These are phyloP conservation scores for Scaptomyza caliginosa DNA, from an alignment of 2,888 invertebrate genomes.

Conservation along the genomic window DNA sequence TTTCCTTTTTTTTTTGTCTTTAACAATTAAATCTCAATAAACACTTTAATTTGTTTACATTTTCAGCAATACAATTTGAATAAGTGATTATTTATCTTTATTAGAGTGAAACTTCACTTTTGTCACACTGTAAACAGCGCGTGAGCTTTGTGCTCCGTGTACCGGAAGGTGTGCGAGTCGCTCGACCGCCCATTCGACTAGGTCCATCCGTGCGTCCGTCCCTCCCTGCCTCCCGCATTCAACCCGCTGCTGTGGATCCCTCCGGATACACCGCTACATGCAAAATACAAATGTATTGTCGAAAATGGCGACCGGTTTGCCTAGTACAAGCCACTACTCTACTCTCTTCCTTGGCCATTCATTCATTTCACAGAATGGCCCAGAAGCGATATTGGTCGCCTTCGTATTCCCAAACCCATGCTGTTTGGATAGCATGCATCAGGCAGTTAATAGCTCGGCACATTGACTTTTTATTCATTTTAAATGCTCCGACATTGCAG, in stretches of 20 bases:
- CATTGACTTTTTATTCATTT: conserved; percentile 81
- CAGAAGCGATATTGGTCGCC: conserved; percentile 11
- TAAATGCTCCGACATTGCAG: conserved; percentile 79
- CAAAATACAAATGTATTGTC: conserved; percentile 80
- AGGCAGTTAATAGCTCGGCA: conserved; percentile 81
- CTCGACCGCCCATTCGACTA: conserved; percentile 62
- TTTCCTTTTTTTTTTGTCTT: too few species aligned
- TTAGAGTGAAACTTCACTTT: too few species aligned
- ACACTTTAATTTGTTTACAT: too few species aligned
- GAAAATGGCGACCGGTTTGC: conserved; percentile 76
- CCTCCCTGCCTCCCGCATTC: too few species aligned
- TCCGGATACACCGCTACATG: conserved; percentile 75
- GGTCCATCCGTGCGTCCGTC: conserved; percentile 37
- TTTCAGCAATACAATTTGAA: too few species aligned
- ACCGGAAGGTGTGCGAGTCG: conserved; percentile 75
- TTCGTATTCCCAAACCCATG: conserved; percentile 1
- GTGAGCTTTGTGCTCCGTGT: conserved; percentile 53
- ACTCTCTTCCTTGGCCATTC: background rate
- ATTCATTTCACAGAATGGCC: background rate
- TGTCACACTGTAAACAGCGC: conserved; percentile 27
- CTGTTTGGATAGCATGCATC: conserved; percentile 62
- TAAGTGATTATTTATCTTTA: too few species aligned
- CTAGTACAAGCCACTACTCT: conserved; percentile 26
- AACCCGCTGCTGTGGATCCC: conserved; percentile 49
- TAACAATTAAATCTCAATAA: too few species aligned